A percentile compares a stretch with the other conserved stretches of the same genome.
phyloP scores from a whole-genome alignment of 2,888 invertebrate genomes.

The Chirona hameri region DNA sequence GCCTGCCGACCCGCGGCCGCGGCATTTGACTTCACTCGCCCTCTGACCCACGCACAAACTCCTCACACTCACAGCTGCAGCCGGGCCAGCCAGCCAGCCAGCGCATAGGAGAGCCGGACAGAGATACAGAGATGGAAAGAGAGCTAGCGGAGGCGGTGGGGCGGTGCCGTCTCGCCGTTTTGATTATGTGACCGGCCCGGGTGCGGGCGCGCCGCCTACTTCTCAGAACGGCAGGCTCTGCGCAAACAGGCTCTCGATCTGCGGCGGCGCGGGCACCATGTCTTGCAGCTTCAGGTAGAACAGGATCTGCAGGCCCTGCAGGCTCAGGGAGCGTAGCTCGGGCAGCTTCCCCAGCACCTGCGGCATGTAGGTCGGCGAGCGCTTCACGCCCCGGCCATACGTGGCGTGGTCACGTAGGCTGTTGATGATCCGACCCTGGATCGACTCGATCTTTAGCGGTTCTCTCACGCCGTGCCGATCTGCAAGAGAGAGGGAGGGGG shows the following conservation, averaged over 20 bases:
- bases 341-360: slow-evolving; percentile 86
- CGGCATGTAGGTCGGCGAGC: slow-evolving; percentile 91
- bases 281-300: slow-evolving; percentile 65
- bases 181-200: neutral
- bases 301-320: slow-evolving; percentile 89
- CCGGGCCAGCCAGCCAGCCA: no score
- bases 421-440: slow-evolving; percentile 95
- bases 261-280: slow-evolving; percentile 48
- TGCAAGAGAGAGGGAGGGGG: slow-evolving; percentile 50
- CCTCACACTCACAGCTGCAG: no score
- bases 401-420: slow-evolving; percentile 95
- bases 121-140: neutral
- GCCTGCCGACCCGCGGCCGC: neutral
- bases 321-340: slow-evolving; percentile 84
- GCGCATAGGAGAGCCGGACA: neutral
- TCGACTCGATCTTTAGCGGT: slow-evolving; percentile 84
- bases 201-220: neutral
- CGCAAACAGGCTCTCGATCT: slow-evolving; percentile 93
- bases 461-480: slow-evolving; percentile 90
- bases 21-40: no score
- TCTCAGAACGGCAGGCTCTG: slow-evolving; percentile 69
- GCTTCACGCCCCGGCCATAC: slow-evolving; percentile 79
- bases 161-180: neutral
- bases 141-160: neutral
- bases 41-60: no score